A percentile compares a stretch with the other conserved stretches of the same genome.
These are phyloP conservation scores for Cyphomyrmex costatus DNA, from an alignment of 1,140 invertebrate species.

Conservation along the genomic window DNA sequence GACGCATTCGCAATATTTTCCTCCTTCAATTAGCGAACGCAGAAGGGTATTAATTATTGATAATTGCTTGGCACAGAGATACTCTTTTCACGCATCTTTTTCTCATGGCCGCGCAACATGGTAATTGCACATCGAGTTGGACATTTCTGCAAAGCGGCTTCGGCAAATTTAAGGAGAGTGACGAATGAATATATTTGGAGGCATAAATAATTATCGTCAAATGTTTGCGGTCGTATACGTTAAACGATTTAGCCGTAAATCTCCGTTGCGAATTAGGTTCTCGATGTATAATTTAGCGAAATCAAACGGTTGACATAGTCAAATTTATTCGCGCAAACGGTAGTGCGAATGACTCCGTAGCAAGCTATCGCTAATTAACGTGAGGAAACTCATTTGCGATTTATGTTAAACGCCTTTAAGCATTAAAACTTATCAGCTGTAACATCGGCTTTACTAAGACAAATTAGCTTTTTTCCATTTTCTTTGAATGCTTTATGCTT, in stretches of 20 bases:
- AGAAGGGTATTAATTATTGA: constrained; percentile 40
- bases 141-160: not conserved
- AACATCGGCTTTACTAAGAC: not conserved
- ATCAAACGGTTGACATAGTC: constrained; percentile 33
- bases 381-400: constrained; percentile 17
- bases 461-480: not conserved
- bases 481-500: not conserved
- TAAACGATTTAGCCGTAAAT: constrained; percentile 49
- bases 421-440: constrained; percentile 5
- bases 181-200: constrained; percentile 31
- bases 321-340: constrained; percentile 33
- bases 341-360: constrained; percentile 4
- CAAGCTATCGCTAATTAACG: constrained; percentile 47
- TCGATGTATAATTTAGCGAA: constrained; percentile 6
- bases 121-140: constrained; percentile 22
- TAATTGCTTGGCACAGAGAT: constrained; percentile 23
- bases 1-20: not conserved
- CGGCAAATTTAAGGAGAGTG: constrained; percentile 16
- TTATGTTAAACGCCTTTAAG: not conserved
- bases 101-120: constrained; percentile 29
- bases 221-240: constrained; percentile 26
- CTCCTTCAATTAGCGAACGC: not conserved
- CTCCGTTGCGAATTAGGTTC: constrained; percentile 14
- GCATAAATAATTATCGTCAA: constrained; percentile 25
- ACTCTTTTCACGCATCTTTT: constrained; percentile 18